Evolutionary conservation across 2,113 vertebrate genomes (phyloP).

Genomic region (Macquaria ambigua): DNA sequence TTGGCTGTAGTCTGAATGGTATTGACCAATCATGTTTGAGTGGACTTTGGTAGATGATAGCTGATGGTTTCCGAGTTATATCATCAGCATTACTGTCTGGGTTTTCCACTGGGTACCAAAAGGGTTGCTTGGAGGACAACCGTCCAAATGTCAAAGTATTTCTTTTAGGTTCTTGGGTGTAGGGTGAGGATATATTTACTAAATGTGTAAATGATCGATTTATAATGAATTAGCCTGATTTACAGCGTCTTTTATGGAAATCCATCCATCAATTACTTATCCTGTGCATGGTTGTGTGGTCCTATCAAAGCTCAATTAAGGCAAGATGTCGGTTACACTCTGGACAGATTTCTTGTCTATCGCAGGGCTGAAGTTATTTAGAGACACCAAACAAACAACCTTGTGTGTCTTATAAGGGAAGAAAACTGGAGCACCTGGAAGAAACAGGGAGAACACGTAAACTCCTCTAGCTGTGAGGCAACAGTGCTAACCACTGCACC

Average conservation of each 20-base stretch:
- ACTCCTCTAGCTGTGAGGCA: too few species aligned
- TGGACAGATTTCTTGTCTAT: neutral
- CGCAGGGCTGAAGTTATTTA: neutral
- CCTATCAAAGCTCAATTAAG: neutral
- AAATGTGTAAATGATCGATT: too few species aligned
- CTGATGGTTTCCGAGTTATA: too few species aligned
- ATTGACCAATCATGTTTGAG: too few species aligned
- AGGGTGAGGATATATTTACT: neutral
- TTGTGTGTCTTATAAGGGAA: neutral
- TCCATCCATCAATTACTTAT: neutral
- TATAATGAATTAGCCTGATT: neutral
- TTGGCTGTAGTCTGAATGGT: too few species aligned
- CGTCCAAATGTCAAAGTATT: neutral
- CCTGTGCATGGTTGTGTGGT: neutral
- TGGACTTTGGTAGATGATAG: too few species aligned
- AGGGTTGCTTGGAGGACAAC: neutral
- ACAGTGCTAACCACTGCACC: too few species aligned
- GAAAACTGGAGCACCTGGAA: neutral
- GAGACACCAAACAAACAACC: neutral
- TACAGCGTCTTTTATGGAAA: neutral
- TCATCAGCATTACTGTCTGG: constrained; percentile 10
- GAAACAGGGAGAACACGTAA: neutral
- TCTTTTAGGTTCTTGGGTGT: neutral
- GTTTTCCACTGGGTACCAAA: neutral
- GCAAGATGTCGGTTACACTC: neutral